Base-by-base conservation (phyloP, 2,888 invertebrate species). In the Tanytarsus gracilentus region DNA sequence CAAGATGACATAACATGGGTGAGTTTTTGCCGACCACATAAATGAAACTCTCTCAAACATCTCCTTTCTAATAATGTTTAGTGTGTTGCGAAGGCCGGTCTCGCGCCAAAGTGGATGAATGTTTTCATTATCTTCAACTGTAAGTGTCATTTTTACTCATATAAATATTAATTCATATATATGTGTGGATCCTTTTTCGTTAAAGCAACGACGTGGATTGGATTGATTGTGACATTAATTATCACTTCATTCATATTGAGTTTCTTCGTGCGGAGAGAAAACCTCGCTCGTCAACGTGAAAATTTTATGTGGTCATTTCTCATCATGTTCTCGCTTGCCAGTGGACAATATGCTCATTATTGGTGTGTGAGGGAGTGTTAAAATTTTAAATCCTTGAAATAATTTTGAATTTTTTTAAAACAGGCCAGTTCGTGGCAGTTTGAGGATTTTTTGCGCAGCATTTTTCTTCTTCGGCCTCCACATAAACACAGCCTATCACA, bases 1-100 rank as follows among this genome's bases (percentile, higher is more conserved):
- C 72, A 74, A 65, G 73, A 74, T 58, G 74, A 74, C 56, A 64
- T 74, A 2, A 74, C 73, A 0, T 74, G 72, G n/a, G n/a, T n/a
- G n/a, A n/a, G n/a, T n/a, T n/a, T n/a, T n/a, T n/a, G n/a, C n/a
- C n/a, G n/a, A n/a, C n/a, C n/a, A n/a, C n/a, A n/a, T n/a, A n/a
- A n/a, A n/a, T n/a, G n/a, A n/a, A n/a, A n/a, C n/a, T n/a, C n/a
- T n/a, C n/a, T n/a, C n/a, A n/a, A n/a, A n/a, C n/a, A n/a, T n/a
- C n/a, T n/a, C n/a, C n/a, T n/a, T n/a, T n/a, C n/a, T n/a, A n/a
- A n/a, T n/a, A n/a, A n/a, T n/a, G n/a, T n/a, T n/a, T n/a, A n/a
- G 73, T 73, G 73, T 61, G 71, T 73, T 40, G 67, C 69, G 1
- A 69, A 65, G 56, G 72, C 73, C 0, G 66, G 67, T 11, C 66